Percentiles rank a stretch among this genome's conserved stretches.
These are phyloP conservation scores for Mallateleia sp. DNA, from an alignment of 2,888 invertebrate species.

Conservation along the genomic window DNA sequence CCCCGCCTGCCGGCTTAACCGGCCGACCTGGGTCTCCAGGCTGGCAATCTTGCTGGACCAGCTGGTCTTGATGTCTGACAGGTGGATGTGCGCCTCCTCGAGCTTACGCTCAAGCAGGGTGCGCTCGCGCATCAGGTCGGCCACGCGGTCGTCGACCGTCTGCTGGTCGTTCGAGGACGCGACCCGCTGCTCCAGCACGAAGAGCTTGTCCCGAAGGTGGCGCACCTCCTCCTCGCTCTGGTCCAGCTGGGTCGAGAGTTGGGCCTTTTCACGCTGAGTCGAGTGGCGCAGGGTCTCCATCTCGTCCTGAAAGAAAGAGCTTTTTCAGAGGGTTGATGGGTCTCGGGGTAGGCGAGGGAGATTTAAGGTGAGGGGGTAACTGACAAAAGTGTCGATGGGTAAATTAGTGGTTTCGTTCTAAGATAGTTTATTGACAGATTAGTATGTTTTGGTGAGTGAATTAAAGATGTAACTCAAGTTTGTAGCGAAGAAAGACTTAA, in stretches of 20 bases:
- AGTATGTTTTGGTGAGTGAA: too few relatives aligned
- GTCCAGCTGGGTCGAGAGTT: constrained; percentile 93
- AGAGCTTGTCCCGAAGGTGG: constrained; percentile 92
- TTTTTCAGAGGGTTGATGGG: constrained; percentile 14
- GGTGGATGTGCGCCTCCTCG: constrained; percentile 96
- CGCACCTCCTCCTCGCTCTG: constrained; percentile 94
- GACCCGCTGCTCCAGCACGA: constrained; percentile 89
- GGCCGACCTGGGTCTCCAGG: constrained; percentile 96
- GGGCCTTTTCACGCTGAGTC: constrained; percentile 93
- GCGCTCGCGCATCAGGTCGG: constrained; percentile 91
- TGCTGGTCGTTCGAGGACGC: constrained; percentile 89
- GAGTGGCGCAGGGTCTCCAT: constrained; percentile 94
- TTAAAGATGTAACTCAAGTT: too few relatives aligned
- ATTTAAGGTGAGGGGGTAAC: too few relatives aligned
- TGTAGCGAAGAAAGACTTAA: too few relatives aligned
- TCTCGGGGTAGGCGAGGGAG: too few relatives aligned
- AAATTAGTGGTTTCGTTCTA: too few relatives aligned
- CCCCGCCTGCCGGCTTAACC: constrained; percentile 95
- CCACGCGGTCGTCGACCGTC: constrained; percentile 91
- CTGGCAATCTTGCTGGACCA: constrained; percentile 98
- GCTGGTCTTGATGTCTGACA: constrained; percentile 96
- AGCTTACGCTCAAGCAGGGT: constrained; percentile 94
- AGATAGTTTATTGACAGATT: too few relatives aligned
- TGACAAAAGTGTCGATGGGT: too few relatives aligned
- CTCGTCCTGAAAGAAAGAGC: constrained; percentile 92